Base-by-base conservation (phyloP, 2,888 invertebrate genomes). In the Netelia melanura region DNA sequence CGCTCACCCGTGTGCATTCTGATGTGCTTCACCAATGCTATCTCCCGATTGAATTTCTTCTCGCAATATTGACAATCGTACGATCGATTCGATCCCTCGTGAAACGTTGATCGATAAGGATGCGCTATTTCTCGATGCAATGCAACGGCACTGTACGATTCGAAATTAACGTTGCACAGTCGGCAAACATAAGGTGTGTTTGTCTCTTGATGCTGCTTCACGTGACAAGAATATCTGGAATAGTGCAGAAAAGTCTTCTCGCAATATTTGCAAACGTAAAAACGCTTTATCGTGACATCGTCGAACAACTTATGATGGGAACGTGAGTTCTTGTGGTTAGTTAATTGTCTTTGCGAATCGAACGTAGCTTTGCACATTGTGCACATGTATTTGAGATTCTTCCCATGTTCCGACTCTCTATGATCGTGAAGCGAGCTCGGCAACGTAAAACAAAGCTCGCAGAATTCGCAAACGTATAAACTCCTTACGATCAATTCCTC, bases 381-480 rank as follows among this genome's bases (percentile, higher is more conserved):
- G 81, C 90, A 90, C 61, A 75, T 81, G 71, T 88, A 89, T n/a
- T 80, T 68, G 48, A 72, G 44, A 70, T 77, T 79, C 58, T 82
- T 38, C 1, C 64, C 75, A 78, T 89, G 89, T 30, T 83, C 79
- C 9, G 11, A 52, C 25, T 88, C 88, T 25, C 90, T 83, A 56
- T 90, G 90, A 43, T 85, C 85, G 75, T 89, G 89, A n/a, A 90
- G 78, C 10, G 88, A 84, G 11, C 70, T 78, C 14, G 88, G 86
- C 23, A 88, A 85, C 11, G 90, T 88, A 76, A 88, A 90, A 54
- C 88, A 86, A 0, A 88, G 85, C 52, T 90, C 89, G 71, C 90
- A 90, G 75, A 85, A 90, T 62, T 90, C 90, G 83, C 90, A 90
- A 6, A 87, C 82, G 84, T 89, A 90, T n/a, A 90, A 72, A 44